Base-by-base conservation (phyloP, 1,140 invertebrate genomes). In the Ostrea edulis region DNA sequence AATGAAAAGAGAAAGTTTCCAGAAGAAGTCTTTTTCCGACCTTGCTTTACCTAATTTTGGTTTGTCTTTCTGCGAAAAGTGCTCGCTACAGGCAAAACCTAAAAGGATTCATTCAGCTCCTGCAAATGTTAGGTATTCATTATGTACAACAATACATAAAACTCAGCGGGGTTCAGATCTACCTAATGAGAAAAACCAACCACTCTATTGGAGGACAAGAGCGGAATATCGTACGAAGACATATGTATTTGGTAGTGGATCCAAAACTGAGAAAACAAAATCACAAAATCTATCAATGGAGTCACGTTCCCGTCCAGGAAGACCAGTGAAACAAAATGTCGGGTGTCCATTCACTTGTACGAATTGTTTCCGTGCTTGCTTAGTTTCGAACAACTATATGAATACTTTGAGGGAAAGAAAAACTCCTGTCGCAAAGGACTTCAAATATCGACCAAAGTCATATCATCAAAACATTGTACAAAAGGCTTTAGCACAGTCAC, bases 281-380 rank as follows among this genome's bases (percentile, higher is more conserved):
- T 71, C 68, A 35, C 9, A 71, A 11, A 14, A 11, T 14, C 5
- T 25, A 71, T 35, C 29, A 5, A 12, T 12, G 7, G 8, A 25
- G 22, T 2, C 25, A 29, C 9, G 5, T 17, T 17, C 29, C 22
- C 14, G 14, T 29, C 68, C 25, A 3, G 14, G 3, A 35, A 25
- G 9, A 25, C 68, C 22, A 7, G 54, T 62, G 52, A 86, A 84
- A 62, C 82, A 86, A 35, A 84, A 77, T 68, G 44, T 85, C 1
- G 88, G 85, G 22, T 89, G 88, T 84, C 88, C 88, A 0, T 89
- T 86, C 20, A 86, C 84, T 22, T 86, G 88, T 68, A 84, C 86
- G 71, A 86, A 86, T 3, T 89, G 88, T 35, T 89, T 89, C 29
- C 88, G 88, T 2, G 88, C 88, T 11, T 89, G 88, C 71, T 58